Conservation (phyloP, 2,113 vertebrate species). For the Dinomys branickii region DNA sequence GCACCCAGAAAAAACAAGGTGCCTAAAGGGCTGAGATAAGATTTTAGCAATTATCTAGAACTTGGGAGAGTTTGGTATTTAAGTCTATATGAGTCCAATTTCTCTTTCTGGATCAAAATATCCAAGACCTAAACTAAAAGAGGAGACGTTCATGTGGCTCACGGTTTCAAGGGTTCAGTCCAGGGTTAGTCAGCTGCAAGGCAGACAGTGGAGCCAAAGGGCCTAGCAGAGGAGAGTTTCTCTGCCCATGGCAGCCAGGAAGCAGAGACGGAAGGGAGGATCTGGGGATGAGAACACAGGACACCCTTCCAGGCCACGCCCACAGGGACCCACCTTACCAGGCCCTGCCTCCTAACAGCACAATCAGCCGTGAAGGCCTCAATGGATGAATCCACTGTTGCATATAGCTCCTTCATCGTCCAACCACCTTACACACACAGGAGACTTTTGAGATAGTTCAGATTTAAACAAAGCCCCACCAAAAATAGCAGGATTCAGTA, state of each 20-base stretch:
- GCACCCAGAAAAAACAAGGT: neutral
- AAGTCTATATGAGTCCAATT: neutral
- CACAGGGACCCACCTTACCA: neutral
- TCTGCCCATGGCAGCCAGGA: neutral
- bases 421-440: neutral
- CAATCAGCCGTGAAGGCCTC: neutral
- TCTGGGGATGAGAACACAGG: neutral
- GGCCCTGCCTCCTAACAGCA: neutral
- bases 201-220: neutral
- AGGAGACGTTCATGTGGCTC: neutral
- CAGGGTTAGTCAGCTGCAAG: neutral
- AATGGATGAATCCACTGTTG: neutral
- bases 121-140: neutral
- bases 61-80: neutral
- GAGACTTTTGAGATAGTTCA: neutral
- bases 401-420: neutral
- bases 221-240: neutral
- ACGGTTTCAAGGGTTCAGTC: neutral
- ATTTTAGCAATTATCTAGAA: neutral
- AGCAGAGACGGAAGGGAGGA: neutral
- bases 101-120: neutral
- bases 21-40: neutral
- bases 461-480: neutral
- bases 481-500: neutral
- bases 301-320: neutral